A percentile compares a stretch with the other conserved stretches of the same genome.
Conservation (phyloP, 2,797 vertebrate genomes). For the Oophaga sylvatica region DNA sequence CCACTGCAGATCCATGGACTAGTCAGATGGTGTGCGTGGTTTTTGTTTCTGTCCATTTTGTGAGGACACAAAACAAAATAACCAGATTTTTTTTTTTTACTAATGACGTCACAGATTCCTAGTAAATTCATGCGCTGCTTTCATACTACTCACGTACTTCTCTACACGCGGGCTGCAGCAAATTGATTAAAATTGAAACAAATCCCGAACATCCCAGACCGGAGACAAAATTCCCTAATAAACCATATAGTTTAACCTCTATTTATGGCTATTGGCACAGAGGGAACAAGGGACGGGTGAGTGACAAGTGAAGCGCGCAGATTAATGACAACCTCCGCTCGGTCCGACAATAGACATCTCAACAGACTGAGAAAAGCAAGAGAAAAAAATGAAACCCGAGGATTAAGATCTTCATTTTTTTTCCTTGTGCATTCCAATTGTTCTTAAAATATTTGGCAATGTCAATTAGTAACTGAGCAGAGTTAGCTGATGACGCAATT, state of each 20-base stretch:
- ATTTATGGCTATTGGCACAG: constrained; percentile 77
- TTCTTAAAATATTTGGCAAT: constrained; percentile 99
- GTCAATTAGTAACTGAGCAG: constrained; percentile 99
- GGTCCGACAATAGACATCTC: constrained; percentile 74
- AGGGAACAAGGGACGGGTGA: constrained; percentile 78
- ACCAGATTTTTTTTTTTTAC: background rate
- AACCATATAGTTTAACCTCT: constrained; percentile 73
- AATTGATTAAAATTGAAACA: constrained; percentile 17
- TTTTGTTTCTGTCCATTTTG: too few relatives aligned
- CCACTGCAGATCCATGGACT: too few relatives aligned
- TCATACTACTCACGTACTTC: too few relatives aligned
- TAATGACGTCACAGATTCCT: background rate
- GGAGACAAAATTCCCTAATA: constrained; percentile 72
- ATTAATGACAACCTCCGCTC: constrained; percentile 77
- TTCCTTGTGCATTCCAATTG: constrained; percentile 98
- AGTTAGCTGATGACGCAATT: constrained; percentile 99
- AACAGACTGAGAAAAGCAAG: constrained; percentile 67
- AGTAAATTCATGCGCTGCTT: background rate
- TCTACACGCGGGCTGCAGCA: background rate
- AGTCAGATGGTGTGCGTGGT: too few relatives aligned
- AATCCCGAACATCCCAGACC: background rate
- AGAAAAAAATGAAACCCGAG: constrained; percentile 85
- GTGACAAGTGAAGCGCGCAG: constrained; percentile 72
- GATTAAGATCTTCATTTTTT: constrained; percentile 95
- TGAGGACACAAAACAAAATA: background rate